Evolutionary conservation across 2,888 invertebrate species (phyloP).

Genomic region (Phania funesta): DNA sequence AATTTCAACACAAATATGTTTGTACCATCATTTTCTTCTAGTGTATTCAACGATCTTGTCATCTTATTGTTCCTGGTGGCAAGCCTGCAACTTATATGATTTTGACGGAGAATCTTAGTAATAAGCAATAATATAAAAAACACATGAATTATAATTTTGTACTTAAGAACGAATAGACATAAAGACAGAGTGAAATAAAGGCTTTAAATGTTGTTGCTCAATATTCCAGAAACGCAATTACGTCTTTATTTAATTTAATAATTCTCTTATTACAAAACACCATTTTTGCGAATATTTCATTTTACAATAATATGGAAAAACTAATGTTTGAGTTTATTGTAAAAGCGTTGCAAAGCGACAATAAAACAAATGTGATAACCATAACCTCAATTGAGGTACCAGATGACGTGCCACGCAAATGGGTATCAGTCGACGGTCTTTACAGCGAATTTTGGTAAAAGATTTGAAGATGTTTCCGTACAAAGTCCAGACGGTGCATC

Average conservation of each 20-base stretch:
- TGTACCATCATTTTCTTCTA: neutral
- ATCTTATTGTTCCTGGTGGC: neutral
- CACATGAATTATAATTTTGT: neutral
- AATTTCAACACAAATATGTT: neutral
- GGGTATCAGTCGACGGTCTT: too few species aligned
- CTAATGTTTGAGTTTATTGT: constrained; percentile 39
- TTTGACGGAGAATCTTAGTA: neutral
- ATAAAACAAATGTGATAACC: constrained; percentile 41
- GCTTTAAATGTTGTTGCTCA: constrained; percentile 7
- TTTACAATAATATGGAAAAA: constrained; percentile 23
- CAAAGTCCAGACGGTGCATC: too few species aligned
- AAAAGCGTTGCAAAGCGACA: constrained; percentile 27
- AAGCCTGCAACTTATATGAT: neutral
- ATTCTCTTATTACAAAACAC: constrained; percentile 6
- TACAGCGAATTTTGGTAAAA: too few species aligned
- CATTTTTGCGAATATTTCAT: constrained; percentile 28
- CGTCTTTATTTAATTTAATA: neutral
- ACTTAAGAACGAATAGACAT: neutral
- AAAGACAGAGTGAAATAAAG: neutral
- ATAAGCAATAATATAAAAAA: neutral
- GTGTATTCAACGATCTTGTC: neutral
- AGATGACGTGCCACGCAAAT: too few species aligned
- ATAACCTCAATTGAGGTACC: constrained; percentile 52
- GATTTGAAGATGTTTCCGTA: too few species aligned
- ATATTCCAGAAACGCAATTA: neutral